phyloP scores from a whole-genome alignment of 2,113 vertebrate genomes.

The Agapornis roseicollis region DNA sequence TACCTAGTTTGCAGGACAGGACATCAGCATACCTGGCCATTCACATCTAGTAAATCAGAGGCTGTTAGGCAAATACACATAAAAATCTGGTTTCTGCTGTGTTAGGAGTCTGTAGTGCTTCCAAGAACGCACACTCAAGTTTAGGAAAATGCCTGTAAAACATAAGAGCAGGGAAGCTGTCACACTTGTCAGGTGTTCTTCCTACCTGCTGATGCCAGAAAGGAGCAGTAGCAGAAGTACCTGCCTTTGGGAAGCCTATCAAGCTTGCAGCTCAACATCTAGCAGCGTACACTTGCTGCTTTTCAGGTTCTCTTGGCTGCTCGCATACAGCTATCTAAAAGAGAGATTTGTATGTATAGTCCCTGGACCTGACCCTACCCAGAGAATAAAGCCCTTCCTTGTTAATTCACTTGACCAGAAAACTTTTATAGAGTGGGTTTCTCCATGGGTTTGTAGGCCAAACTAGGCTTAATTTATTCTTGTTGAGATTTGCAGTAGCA shows the following conservation, averaged over 20 bases:
- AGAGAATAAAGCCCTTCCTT: not conserved
- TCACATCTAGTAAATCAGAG: not conserved
- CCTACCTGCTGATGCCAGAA: not conserved
- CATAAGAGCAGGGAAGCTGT: not conserved
- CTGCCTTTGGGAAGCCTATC: not conserved
- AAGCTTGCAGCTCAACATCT: not conserved
- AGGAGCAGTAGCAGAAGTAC: not conserved
- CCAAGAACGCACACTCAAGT: not conserved
- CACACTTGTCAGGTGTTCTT: not conserved
- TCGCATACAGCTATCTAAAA: not conserved
- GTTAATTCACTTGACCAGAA: not conserved
- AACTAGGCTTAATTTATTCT: not conserved
- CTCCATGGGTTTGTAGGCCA: not conserved
- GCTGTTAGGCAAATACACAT: not conserved
- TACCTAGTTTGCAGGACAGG: not conserved
- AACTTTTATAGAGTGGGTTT: not conserved
- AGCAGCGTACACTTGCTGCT: not conserved
- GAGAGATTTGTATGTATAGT: not conserved
- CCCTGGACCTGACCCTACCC: not conserved
- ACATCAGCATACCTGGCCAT: not conserved
- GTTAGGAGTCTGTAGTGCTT: not conserved
- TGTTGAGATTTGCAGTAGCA: not conserved
- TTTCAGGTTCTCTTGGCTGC: not conserved
- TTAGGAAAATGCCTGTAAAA: not conserved
- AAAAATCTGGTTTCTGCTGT: not conserved